Percentiles rank a stretch among this genome's conserved stretches.
Evolutionary conservation across 2,113 vertebrate genomes (phyloP).

Genomic region (Trematomus loennbergii): DNA sequence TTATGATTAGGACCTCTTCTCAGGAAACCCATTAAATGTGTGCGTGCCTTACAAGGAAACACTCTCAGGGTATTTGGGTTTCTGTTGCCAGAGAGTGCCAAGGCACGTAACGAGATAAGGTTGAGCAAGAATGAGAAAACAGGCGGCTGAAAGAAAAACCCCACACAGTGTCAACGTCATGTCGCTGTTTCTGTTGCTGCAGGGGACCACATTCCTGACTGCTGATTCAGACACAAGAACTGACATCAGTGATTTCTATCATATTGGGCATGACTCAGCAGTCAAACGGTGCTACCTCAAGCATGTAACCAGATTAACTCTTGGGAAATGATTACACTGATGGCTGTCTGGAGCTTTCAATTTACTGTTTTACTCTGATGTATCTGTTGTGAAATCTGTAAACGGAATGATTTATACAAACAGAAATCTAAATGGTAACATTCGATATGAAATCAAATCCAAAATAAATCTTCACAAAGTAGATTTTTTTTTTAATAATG

Average conservation of each 20-base stretch:
- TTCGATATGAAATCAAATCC: constrained; percentile 11
- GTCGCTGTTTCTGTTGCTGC: constrained; percentile 23
- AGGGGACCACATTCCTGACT: constrained; percentile 54
- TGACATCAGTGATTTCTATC: neutral
- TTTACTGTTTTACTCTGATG: constrained; percentile 2
- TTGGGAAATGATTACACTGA: constrained; percentile 45
- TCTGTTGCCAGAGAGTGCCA: constrained; percentile 4
- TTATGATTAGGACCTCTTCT: neutral
- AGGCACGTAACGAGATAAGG: constrained; percentile 24
- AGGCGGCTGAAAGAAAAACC: neutral
- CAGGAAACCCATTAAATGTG: constrained; percentile 22
- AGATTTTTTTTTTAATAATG: too few species aligned
- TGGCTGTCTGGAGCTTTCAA: constrained; percentile 2
- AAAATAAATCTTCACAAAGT: constrained; percentile 12
- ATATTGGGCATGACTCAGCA: constrained; percentile 22
- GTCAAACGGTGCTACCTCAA: constrained; percentile 34
- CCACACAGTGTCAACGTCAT: constrained; percentile 17
- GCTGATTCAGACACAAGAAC: constrained; percentile 32
- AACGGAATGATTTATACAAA: constrained; percentile 10
- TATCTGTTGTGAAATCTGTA: neutral
- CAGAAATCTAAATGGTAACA: neutral
- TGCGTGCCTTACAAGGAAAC: neutral
- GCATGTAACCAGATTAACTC: constrained; percentile 39
- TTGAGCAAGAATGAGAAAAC: constrained; percentile 45
- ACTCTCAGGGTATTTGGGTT: constrained; percentile 34